phyloP scores from a whole-genome alignment of 2,797 vertebrate species.

The Sphaeramia orbicularis region DNA sequence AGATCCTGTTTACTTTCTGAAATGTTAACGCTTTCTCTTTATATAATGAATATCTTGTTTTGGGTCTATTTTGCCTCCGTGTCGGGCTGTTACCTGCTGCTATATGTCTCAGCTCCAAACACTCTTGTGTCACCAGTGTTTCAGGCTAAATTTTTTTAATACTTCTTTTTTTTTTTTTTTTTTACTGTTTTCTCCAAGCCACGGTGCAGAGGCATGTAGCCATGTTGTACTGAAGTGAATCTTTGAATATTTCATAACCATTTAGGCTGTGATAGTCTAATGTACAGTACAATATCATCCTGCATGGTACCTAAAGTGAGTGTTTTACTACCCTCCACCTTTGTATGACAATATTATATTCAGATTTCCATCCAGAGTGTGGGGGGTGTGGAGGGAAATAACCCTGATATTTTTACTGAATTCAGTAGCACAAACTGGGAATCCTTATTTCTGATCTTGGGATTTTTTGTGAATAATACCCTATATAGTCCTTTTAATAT shows the following conservation, averaged over 20 bases:
- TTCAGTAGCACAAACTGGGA: constrained; percentile 75
- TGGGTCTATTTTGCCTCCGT: constrained; percentile 28
- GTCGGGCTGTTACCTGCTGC: constrained; percentile 47
- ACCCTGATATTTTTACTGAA: constrained; percentile 42
- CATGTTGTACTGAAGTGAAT: constrained; percentile 50
- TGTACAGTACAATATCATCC: constrained; percentile 67
- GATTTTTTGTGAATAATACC: constrained; percentile 36
- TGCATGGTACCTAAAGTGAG: constrained; percentile 72
- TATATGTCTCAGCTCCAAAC: constrained; percentile 42
- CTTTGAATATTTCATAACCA: constrained; percentile 18
- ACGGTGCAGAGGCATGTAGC: constrained; percentile 68
- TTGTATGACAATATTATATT: constrained; percentile 54
- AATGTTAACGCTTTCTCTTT: constrained; percentile 5
- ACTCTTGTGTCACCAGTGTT: constrained; percentile 4
- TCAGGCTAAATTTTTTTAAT: constrained; percentile 2
- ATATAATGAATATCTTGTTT: constrained; percentile 23
- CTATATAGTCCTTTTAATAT: constrained; percentile 41
- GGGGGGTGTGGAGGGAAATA: constrained; percentile 12
- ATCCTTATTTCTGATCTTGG: constrained; percentile 40
- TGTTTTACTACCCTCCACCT: constrained; percentile 59
- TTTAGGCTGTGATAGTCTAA: constrained; percentile 28
- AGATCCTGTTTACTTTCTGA: constrained; percentile 12
- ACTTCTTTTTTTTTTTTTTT: constrained; percentile 5
- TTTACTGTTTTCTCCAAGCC: constrained; percentile 46
- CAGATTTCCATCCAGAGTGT: constrained; percentile 19